A percentile compares a stretch with the other conserved stretches of the same genome.
These are phyloP conservation scores for Sarcophaga carnaria DNA, from an alignment of 2,888 invertebrate species.

Conservation along the genomic window DNA sequence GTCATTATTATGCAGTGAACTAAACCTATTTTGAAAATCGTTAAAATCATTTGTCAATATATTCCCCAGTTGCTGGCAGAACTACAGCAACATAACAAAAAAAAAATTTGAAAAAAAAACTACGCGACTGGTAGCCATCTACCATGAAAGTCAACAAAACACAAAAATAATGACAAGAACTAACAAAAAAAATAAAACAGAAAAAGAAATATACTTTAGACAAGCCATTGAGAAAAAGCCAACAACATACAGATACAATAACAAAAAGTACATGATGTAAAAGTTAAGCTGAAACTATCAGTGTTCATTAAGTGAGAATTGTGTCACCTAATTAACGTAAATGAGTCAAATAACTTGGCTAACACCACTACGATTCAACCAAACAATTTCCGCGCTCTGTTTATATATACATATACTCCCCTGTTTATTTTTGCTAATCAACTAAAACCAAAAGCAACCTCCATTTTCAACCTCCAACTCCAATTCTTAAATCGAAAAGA, in stretches of 20 bases:
- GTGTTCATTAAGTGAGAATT: conserved; percentile 80
- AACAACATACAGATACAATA: conserved; percentile 49
- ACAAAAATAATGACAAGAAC: background rate
- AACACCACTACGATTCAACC: conserved; percentile 64
- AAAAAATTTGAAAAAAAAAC: background rate
- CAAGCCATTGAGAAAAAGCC: conserved; percentile 37
- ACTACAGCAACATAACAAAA: background rate
- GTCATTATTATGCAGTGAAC: conserved; percentile 69
- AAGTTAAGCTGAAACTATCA: conserved; percentile 67
- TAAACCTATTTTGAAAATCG: conserved; percentile 59
- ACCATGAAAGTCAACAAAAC: background rate
- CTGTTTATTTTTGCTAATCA: background rate
- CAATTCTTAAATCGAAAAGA: too few relatives aligned
- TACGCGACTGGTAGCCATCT: background rate
- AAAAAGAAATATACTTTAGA: conserved; percentile 48
- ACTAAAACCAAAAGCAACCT: background rate
- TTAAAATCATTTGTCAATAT: conserved; percentile 68
- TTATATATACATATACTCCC: background rate
- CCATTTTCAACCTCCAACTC: background rate
- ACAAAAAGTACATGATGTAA: conserved; percentile 56
- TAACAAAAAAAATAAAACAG: background rate
- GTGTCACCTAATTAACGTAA: conserved; percentile 81
- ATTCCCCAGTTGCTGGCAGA: conserved; percentile 37
- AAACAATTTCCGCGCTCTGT: conserved; percentile 61
- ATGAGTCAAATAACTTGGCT: conserved; percentile 71